Conservation (phyloP, 2,888 invertebrate genomes). For the Drosophila flavopinicola region DNA sequence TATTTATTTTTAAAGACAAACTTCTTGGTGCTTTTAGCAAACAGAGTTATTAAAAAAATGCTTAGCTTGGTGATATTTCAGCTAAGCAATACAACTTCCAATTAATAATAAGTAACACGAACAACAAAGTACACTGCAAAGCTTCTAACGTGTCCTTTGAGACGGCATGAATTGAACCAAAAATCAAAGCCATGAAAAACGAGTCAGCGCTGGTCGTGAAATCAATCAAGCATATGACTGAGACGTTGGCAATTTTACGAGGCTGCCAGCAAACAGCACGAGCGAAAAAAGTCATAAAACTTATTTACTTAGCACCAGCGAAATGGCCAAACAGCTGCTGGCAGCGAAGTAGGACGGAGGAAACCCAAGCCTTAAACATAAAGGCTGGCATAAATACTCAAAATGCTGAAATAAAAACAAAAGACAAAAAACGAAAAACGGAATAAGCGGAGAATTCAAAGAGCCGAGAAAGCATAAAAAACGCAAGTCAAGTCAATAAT, state of each 20-base stretch:
- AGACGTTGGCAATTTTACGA: conserved; percentile 68
- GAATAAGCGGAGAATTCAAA: conserved; percentile 9
- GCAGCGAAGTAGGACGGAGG: conserved; percentile 15
- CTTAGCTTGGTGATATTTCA: background rate
- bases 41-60: background rate
- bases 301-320: conserved; percentile 73
- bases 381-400: conserved; percentile 54
- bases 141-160: conserved; percentile 3
- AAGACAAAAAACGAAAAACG: conserved; percentile 13
- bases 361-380: conserved; percentile 54
- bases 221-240: conserved; percentile 73
- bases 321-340: conserved; percentile 35
- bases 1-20: too few relatives aligned
- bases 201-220: conserved; percentile 44
- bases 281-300: conserved; percentile 70
- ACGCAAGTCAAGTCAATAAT: conserved; percentile 67
- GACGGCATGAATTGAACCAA: background rate
- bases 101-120: background rate
- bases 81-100: background rate
- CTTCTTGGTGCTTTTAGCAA: too few relatives aligned
- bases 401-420: conserved; percentile 44
- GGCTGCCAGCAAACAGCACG: conserved; percentile 34
- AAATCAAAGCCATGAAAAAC: conserved; percentile 18
- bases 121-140: background rate
- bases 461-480: conserved; percentile 28